phyloP scores from a whole-genome alignment of 1,140 invertebrate species.

The Aphaenogaster ashmeadi region DNA sequence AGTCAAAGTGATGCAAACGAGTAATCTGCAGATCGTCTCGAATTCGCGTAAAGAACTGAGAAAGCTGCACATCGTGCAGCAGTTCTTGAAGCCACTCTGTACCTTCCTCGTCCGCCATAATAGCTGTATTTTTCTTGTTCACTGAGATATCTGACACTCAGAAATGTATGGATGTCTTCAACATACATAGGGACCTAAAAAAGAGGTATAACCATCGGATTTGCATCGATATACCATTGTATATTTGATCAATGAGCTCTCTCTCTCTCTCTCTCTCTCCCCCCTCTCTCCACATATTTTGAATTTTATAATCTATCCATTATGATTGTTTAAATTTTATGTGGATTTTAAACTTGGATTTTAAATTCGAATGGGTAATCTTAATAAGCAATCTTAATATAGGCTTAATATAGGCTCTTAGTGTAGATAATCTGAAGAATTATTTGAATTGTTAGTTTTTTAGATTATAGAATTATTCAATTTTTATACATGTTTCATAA shows the following conservation, averaged over 20 bases:
- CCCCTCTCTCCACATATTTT: background rate
- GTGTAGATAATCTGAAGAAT: no score
- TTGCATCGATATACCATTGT: background rate
- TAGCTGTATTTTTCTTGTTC: background rate
- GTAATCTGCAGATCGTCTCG: conserved; percentile 97
- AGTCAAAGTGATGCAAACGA: conserved; percentile 97
- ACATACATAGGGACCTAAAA: background rate
- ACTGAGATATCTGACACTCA: conserved; percentile 10
- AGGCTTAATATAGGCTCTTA: no score
- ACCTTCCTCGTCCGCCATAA: conserved; percentile 88
- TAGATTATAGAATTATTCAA: no score
- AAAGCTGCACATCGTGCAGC: conserved; percentile 96
- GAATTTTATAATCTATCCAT: background rate
- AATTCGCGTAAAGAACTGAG: conserved; percentile 96
- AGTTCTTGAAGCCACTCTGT: conserved; percentile 95
- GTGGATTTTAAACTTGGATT: background rate
- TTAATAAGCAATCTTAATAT: no score
- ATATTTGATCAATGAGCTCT: background rate
- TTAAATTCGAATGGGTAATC: no score
- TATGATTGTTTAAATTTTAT: background rate
- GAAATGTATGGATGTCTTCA: conserved; percentile 3
- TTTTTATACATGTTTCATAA: no score
- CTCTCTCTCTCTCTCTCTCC: no score
- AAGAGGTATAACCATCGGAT: background rate
- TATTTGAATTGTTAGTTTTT: no score